Evolutionary conservation across 2,113 vertebrate genomes (phyloP), one percentile per base, ranked within the genome.

Genomic region (Alosa alosa): DNA sequence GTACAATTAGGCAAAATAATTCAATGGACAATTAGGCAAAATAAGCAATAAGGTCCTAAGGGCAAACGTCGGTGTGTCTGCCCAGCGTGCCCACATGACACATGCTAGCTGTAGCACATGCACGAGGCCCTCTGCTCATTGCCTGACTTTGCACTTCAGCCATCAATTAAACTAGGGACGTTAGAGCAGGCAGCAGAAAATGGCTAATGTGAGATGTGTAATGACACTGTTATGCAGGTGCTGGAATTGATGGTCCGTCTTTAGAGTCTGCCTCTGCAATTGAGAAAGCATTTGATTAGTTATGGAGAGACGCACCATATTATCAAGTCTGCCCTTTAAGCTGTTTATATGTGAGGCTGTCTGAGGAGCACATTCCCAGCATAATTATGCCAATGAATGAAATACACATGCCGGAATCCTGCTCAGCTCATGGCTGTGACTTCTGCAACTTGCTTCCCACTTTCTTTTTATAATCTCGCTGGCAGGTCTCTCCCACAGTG

Each of bases 221-320:
- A 36, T 39, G 36, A 36, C 72, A 36, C 31, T 39, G 31, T 78
- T 13, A 3, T 78, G 72, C 72, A 39, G 31, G 72, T 78, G 72
- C 31, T 13, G 13, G 72, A 78, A 41, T 41, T 0, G 20, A 15
- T 39, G 31, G 13, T 78, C n/a, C 25, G 64, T 7, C 9, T 31
- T 68, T 13, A 39, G 72, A 78, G 72, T 78, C 31, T 78, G 72
- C 25, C 64, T 15, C 31, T 39, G 25, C 31, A 0, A 41, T 36
- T 78, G 72, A 78, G 36, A 78, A 41, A 60, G 4, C 72, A 78
- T 39, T 41, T 39, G 72, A 78, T 78, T 78, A 78, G 25, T 78
- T 39, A 39, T 78, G 11, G 31, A 39, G 31, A 78, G 15, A 36
- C 72, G 39, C 39, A 36, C 10, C 36, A 17, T 78, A 78, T 39